Conservation (phyloP, 2,113 vertebrate genomes). For the Sapajus apella region DNA sequence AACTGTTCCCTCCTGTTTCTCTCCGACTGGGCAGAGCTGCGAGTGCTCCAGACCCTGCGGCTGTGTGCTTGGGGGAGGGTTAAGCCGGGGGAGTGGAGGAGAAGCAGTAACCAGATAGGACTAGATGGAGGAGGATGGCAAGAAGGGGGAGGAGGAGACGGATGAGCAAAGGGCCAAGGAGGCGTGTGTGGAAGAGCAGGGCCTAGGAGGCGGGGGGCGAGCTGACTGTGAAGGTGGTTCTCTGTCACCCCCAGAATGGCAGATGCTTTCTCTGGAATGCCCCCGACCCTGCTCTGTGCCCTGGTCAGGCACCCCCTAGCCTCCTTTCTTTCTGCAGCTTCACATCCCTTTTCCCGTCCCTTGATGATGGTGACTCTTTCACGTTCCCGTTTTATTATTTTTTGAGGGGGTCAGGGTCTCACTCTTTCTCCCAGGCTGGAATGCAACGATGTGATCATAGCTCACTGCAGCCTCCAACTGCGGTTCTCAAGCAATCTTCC, state of each 20-base stretch:
- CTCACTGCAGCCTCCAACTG: no score
- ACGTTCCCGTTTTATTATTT: no score
- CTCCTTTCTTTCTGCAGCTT: background rate
- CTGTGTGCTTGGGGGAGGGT: background rate
- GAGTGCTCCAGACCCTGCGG: background rate
- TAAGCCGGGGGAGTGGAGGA: background rate
- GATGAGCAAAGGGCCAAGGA: background rate
- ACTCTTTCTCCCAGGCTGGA: no score
- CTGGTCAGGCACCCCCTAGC: background rate
- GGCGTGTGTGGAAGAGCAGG: no score
- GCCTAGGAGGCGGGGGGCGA: background rate
- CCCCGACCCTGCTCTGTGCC: background rate
- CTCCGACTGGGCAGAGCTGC: background rate
- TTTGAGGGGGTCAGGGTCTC: no score
- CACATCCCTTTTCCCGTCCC: background rate
- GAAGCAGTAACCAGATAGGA: background rate
- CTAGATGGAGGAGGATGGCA: background rate
- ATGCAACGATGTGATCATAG: no score
- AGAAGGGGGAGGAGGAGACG: background rate
- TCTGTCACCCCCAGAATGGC: no score
- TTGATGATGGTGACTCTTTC: background rate
- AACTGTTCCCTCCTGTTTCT: background rate
- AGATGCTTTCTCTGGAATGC: background rate
- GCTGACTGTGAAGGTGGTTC: background rate
- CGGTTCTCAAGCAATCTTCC: no score